These are phyloP conservation scores for Lypha dubia DNA, from an alignment of 2,888 invertebrate genomes.

Conservation along the genomic window DNA sequence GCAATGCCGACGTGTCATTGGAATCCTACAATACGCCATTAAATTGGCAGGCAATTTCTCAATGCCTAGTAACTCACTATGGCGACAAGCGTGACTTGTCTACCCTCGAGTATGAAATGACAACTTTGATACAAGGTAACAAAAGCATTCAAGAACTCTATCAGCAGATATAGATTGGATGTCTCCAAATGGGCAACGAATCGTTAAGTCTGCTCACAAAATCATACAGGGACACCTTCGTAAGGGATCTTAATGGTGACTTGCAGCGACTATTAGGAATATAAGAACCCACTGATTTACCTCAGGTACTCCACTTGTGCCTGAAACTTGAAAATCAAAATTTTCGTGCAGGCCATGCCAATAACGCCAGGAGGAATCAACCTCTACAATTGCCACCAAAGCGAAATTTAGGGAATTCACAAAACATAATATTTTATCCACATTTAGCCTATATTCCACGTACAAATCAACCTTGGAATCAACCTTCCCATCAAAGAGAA, in stretches of 20 bases:
- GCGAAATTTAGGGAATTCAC: conserved; percentile 13
- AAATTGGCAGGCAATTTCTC: no score
- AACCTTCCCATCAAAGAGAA: neutral
- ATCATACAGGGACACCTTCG: no score
- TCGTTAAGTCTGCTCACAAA: neutral
- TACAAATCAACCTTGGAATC: conserved; percentile 42
- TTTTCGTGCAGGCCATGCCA: conserved; percentile 32
- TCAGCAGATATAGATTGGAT: neutral
- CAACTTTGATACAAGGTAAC: conserved; percentile 1
- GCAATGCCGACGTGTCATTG: neutral
- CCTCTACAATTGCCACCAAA: conserved; percentile 33
- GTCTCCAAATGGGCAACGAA: conserved; percentile 1
- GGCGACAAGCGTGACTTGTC: neutral
- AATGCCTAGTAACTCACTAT: no score
- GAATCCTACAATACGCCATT: conserved; percentile 49
- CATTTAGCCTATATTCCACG: conserved; percentile 44
- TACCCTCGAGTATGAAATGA: conserved; percentile 53
- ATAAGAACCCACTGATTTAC: no score
- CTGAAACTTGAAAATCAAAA: conserved; percentile 52
- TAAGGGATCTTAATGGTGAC: no score
- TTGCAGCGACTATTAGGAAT: no score
- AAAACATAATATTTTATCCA: conserved; percentile 46
- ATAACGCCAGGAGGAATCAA: no score
- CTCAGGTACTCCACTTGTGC: neutral
- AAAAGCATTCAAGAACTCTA: neutral